phyloP scores from a whole-genome alignment of 2,113 vertebrate species.

The Pao palembangensis region DNA sequence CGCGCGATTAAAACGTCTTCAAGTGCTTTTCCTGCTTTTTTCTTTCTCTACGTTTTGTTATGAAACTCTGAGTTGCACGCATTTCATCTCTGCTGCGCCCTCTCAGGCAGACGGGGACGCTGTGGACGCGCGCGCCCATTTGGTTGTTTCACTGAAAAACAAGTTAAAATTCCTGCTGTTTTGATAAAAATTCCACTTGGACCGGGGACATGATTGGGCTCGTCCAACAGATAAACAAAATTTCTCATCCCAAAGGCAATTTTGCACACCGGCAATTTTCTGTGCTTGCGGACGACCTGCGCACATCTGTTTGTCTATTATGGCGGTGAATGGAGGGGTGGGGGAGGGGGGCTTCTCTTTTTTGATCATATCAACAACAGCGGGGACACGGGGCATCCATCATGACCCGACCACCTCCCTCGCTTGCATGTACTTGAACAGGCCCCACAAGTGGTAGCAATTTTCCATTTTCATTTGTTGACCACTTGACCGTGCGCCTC shows the following conservation, averaged over 20 bases:
- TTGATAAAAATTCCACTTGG: constrained; percentile 36
- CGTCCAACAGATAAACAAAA: constrained; percentile 52
- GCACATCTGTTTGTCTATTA: constrained; percentile 62
- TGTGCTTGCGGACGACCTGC: constrained; percentile 36
- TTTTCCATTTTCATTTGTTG: constrained; percentile 82
- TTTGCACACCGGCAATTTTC: constrained; percentile 65
- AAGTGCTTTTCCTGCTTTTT: not conserved
- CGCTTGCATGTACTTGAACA: constrained; percentile 65
- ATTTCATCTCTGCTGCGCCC: constrained; percentile 2
- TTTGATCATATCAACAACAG: constrained; percentile 70
- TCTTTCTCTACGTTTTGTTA: not conserved
- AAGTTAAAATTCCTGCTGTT: constrained; percentile 43
- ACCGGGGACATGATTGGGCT: constrained; percentile 54
- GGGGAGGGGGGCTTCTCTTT: constrained; percentile 23
- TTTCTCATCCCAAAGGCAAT: constrained; percentile 59
- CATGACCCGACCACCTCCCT: constrained; percentile 66
- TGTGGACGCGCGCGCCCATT: constrained; percentile 6
- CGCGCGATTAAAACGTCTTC: not conserved
- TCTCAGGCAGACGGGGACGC: not conserved
- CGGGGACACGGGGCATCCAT: constrained; percentile 59
- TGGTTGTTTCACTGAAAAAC: constrained; percentile 40
- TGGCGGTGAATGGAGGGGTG: constrained; percentile 19
- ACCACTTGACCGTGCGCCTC: constrained; percentile 81
- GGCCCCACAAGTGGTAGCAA: constrained; percentile 73
- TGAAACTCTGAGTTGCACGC: not conserved